Conservation (phyloP, 1,140 invertebrate genomes). For the Drosophila burlai region DNA sequence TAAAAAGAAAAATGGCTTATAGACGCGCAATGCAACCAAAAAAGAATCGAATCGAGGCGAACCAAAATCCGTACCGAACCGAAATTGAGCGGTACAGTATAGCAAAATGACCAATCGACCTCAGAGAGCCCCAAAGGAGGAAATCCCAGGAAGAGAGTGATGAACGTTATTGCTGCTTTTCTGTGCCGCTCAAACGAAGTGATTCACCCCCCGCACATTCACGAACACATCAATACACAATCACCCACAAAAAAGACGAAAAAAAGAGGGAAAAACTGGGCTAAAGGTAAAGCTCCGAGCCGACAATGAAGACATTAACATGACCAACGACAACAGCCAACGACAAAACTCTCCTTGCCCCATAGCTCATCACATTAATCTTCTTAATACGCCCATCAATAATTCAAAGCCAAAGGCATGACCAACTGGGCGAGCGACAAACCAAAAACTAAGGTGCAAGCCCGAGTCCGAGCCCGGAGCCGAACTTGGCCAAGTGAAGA, state of each 20-base stretch:
- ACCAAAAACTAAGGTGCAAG: slow-evolving; percentile 17
- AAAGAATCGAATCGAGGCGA: slow-evolving; percentile 20
- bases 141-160: slow-evolving; percentile 48
- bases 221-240: slow-evolving; percentile 31
- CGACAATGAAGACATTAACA: slow-evolving; percentile 83
- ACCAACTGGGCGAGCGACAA: slow-evolving; percentile 51
- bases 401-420: slow-evolving; percentile 81
- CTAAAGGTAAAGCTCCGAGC: slow-evolving; percentile 74
- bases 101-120: slow-evolving; percentile 78
- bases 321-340: slow-evolving; percentile 73
- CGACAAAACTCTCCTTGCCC: slow-evolving; percentile 73
- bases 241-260: neutral
- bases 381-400: slow-evolving; percentile 84
- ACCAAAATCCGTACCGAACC: slow-evolving; percentile 1
- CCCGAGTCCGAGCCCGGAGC: slow-evolving; percentile 15
- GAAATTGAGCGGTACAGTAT: slow-evolving; percentile 29
- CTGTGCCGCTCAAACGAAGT: slow-evolving; percentile 56
- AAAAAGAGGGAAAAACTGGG: slow-evolving; percentile 7
- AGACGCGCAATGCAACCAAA: slow-evolving; percentile 66
- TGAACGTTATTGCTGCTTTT: slow-evolving; percentile 75
- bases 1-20: slow-evolving; percentile 80
- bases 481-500: slow-evolving; percentile 59
- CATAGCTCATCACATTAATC: slow-evolving; percentile 81
- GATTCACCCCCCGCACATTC: slow-evolving; percentile 42
- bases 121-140: slow-evolving; percentile 26